These are phyloP conservation scores for Hirundo rustica DNA, from an alignment of 2,797 vertebrate genomes.

Conservation along the genomic window DNA sequence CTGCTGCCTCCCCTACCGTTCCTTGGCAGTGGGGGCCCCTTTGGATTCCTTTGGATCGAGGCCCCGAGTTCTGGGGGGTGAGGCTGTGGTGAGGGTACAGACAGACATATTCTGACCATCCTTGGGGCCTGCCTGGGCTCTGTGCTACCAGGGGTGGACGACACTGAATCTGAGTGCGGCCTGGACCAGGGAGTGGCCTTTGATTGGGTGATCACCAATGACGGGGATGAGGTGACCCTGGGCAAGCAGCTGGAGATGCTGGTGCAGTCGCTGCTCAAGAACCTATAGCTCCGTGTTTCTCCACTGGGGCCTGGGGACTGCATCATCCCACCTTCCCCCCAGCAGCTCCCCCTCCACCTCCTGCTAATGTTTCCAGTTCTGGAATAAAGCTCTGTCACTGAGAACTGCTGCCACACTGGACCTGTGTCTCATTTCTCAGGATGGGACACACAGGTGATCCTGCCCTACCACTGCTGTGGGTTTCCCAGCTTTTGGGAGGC, in stretches of 20 bases:
- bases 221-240: slow-evolving; percentile 70
- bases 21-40: neutral
- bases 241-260: slow-evolving; percentile 79
- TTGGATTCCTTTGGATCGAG: neutral
- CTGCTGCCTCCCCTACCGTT: fast-evolving
- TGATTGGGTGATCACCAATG: slow-evolving; percentile 86
- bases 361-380: neutral
- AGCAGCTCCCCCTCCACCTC: neutral
- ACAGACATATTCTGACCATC: fast-evolving
- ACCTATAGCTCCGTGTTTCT: neutral
- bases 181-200: slow-evolving; percentile 84
- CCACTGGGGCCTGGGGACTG: neutral
- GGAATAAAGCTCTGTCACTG: neutral
- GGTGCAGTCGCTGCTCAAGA: neutral
- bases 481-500: neutral
- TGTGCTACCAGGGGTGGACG: slow-evolving; percentile 82
- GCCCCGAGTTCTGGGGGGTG: neutral
- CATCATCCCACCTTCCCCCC: neutral
- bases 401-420: fast-evolving
- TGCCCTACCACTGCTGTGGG: fast-evolving
- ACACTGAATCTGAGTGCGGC: slow-evolving; percentile 90
- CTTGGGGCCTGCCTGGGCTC: neutral
- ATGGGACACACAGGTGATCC: neutral
- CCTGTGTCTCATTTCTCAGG: neutral
- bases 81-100: neutral